phyloP scores from a whole-genome alignment of 2,113 vertebrate species.

The Apodemus speciosus region DNA sequence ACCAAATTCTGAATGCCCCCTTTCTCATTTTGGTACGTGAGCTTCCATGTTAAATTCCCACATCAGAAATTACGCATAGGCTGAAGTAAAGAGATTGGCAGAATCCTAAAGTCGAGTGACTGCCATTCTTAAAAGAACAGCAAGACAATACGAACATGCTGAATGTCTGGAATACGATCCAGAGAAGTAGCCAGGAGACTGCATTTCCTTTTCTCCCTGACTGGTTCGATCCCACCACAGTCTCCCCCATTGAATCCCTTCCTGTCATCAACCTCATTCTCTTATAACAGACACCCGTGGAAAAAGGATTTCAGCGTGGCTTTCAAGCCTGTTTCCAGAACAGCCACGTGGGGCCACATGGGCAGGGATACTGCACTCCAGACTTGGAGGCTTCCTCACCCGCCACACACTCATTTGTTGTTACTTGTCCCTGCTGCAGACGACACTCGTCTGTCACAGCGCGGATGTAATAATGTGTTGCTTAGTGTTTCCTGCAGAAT shows the following conservation, averaged over 20 bases:
- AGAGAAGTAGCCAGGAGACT: background rate
- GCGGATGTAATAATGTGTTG: background rate
- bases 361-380: background rate
- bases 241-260: background rate
- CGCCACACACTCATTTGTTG: background rate
- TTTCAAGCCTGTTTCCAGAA: background rate
- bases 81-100: background rate
- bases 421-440: background rate
- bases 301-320: background rate
- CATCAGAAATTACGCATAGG: background rate
- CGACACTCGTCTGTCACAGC: background rate
- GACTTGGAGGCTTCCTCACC: background rate
- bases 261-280: background rate
- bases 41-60: background rate
- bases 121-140: conserved; percentile 15
- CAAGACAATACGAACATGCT: background rate
- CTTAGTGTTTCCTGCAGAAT: background rate
- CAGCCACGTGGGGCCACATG: background rate
- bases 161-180: background rate
- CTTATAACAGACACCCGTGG: background rate
- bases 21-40: background rate
- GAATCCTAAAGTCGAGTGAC: background rate
- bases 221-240: background rate
- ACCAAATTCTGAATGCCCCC: background rate
- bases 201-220: background rate